These are phyloP conservation scores for Garra rufa DNA, from an alignment of 2,113 vertebrate genomes.

Conservation along the genomic window DNA sequence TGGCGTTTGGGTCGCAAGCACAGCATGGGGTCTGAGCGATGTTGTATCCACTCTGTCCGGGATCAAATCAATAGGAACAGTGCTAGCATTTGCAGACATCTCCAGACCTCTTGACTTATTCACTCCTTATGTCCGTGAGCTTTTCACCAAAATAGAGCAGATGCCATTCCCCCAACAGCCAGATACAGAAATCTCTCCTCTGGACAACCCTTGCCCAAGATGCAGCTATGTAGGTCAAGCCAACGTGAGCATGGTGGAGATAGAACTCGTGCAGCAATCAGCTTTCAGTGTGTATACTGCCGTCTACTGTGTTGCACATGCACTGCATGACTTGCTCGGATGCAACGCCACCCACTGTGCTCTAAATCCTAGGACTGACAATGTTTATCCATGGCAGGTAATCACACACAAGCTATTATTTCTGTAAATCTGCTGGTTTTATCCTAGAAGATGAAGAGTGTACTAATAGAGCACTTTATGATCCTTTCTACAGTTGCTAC, in stretches of 20 bases:
- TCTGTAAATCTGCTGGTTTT: not conserved
- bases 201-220: conserved; percentile 65
- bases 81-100: conserved; percentile 76
- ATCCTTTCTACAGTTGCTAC: conserved; percentile 72
- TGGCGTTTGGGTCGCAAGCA: conserved; percentile 86
- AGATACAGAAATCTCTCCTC: not conserved
- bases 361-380: conserved; percentile 37
- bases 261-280: conserved; percentile 48
- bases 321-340: conserved; percentile 80
- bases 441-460: not conserved
- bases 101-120: conserved; percentile 61
- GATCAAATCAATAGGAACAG: conserved; percentile 79
- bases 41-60: conserved; percentile 57
- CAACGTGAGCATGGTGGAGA: conserved; percentile 57
- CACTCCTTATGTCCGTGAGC: conserved; percentile 56
- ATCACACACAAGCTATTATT: not conserved
- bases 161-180: not conserved
- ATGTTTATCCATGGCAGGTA: conserved; percentile 84
- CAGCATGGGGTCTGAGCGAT: conserved; percentile 76
- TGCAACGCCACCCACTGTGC: conserved; percentile 62
- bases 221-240: conserved; percentile 69
- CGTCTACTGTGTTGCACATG: conserved; percentile 80
- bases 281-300: conserved; percentile 80
- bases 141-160: conserved; percentile 69
- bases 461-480: not conserved